Evolutionary conservation across 2,113 vertebrate genomes (phyloP), one percentile per base, ranked within the genome.

Genomic region (Promerops cafer): DNA sequence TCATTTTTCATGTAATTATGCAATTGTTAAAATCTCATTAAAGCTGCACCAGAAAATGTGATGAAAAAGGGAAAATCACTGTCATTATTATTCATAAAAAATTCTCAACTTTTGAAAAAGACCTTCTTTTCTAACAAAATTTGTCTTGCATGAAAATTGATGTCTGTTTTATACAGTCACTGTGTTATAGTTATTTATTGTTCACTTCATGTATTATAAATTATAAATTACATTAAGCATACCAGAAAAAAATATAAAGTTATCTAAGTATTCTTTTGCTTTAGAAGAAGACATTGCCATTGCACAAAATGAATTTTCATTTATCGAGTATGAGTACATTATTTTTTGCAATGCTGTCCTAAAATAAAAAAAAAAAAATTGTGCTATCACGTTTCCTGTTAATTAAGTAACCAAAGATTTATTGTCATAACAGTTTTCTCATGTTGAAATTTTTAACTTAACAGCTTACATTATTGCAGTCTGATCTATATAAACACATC

Each of bases 351-450:
- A 22, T 33, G 3, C 1, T 85, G 3, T 77, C 31, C 27, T 83
- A 59, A 31, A 83, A 65, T 33, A 72, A 84, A 85, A 66, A 8
- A 69, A 84, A 83, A 91, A 72, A 59, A 87, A 70, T 39, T 59
- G 56, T 65, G 13, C 39, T 77, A 23, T 53, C 70, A 56, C 8
- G 1, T 79, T 82, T 93, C 30, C 23, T 92, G 37, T 85, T 93
- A 93, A 96, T 92, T 95, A 86, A 72, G 57, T 91, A 95, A 96
- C 89, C 26, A 87, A 92, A 91, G 16, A 40, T 88, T 95, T 96
- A 94, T 82, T 95, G 50, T 76, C 78, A 88, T 66, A 94, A 91
- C 90, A 95, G 60, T 87, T 94, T 96, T 86, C 45, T 82, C 75
- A 69, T 84, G 70, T 80, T 96, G 84, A 85, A 94, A 45, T 83